Conservation (phyloP, 2,888 invertebrate genomes). For the Sinotaia quadrata region DNA sequence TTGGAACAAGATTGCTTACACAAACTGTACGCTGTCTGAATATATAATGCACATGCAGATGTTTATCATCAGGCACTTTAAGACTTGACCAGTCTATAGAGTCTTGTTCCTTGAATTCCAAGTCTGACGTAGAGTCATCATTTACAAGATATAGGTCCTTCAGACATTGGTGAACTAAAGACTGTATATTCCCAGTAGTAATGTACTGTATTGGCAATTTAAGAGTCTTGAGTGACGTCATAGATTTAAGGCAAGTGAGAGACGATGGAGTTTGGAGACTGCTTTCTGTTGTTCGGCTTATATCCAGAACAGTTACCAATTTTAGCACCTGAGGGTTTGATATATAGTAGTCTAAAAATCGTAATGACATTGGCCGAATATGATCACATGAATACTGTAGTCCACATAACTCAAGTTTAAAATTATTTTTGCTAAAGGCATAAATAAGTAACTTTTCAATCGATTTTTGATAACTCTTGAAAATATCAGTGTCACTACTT, state of each 20-base stretch:
- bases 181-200: conserved; percentile 9
- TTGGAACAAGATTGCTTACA: background rate
- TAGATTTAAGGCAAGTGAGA: conserved; percentile 11
- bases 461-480: conserved; percentile 25
- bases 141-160: conserved; percentile 17
- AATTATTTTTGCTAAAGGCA: background rate
- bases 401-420: conserved; percentile 22
- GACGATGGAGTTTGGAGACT: conserved; percentile 10
- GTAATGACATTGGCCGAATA: conserved; percentile 23
- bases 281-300: conserved; percentile 10
- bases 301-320: conserved; percentile 21
- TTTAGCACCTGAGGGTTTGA: conserved; percentile 22
- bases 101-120: conserved; percentile 1
- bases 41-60: conserved; percentile 20
- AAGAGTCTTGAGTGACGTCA: conserved; percentile 10
- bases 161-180: conserved; percentile 4
- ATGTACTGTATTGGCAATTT: conserved; percentile 22
- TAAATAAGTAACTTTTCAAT: conserved; percentile 17
- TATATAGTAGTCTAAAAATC: conserved; percentile 23
- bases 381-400: conserved; percentile 21
- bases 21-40: conserved; percentile 12
- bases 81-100: conserved; percentile 3
- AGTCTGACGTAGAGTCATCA: conserved; percentile 20
- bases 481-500: conserved; percentile 20
- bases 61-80: background rate